These are phyloP conservation scores for Panthera tigris DNA, from an alignment of 2,113 vertebrate genomes.

Conservation along the genomic window DNA sequence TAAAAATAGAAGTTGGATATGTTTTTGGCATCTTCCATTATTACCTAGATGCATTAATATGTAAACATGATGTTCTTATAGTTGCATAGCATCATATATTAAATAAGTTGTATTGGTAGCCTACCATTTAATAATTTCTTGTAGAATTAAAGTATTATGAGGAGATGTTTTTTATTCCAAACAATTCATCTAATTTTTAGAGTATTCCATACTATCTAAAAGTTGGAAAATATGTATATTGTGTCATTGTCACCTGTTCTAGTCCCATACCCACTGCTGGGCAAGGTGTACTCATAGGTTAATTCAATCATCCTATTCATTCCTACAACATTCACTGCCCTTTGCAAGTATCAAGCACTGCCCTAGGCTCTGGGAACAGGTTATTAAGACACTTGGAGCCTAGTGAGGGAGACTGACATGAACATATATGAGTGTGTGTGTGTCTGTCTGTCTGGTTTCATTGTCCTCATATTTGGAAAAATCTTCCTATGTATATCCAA, in stretches of 20 bases:
- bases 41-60: not conserved
- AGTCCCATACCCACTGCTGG: not conserved
- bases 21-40: constrained; percentile 10
- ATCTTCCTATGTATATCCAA: not conserved
- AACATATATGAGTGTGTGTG: not conserved
- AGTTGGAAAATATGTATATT: not conserved
- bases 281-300: not conserved
- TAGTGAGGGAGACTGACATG: not conserved
- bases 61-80: not conserved
- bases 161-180: constrained; percentile 32
- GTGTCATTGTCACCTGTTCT: not conserved
- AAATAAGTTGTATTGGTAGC: not conserved
- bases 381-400: not conserved
- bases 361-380: not conserved
- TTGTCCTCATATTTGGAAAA: constrained; percentile 38
- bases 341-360: not conserved
- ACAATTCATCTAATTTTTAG: constrained; percentile 10
- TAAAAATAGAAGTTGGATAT: not conserved
- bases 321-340: not conserved
- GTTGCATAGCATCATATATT: not conserved
- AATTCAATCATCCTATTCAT: not conserved
- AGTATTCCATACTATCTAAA: not conserved
- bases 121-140: not conserved
- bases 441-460: not conserved
- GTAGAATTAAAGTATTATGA: not conserved